A percentile compares a stretch with the other conserved stretches of the same genome.
Evolutionary conservation across 2,113 vertebrate genomes (phyloP).

Genomic region (Lasiurus borealis): DNA sequence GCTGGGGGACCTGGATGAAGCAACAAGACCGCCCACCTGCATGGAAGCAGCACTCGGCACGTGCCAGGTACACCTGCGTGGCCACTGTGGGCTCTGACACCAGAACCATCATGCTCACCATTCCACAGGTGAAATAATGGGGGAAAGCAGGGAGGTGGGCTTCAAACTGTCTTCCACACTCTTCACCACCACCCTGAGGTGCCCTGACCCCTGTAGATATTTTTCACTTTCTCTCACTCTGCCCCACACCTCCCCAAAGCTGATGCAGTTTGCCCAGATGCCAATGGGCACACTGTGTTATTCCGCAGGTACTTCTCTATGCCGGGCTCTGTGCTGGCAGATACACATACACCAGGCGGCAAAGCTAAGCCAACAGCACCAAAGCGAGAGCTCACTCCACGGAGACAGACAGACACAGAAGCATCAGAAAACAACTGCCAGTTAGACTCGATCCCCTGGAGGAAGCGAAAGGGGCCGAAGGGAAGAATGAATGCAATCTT

Average conservation of each 20-base stretch:
- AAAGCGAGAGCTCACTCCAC: rapidly evolving
- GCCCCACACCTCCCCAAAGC: neutral
- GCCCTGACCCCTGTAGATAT: rapidly evolving
- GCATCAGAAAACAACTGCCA: rapidly evolving
- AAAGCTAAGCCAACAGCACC: neutral
- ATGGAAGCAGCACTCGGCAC: rapidly evolving
- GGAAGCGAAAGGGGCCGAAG: neutral
- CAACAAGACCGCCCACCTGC: neutral
- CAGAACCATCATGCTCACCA: neutral
- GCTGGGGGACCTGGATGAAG: neutral
- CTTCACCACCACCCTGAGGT: rapidly evolving
- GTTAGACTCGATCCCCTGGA: rapidly evolving
- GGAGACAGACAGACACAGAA: rapidly evolving
- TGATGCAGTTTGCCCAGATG: neutral
- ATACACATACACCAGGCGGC: rapidly evolving
- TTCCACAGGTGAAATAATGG: neutral
- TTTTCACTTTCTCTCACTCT: neutral
- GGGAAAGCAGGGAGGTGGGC: neutral
- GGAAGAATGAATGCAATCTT: neutral
- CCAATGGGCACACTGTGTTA: rapidly evolving
- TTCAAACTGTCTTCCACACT: neutral
- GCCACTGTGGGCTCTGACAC: too few relatives aligned
- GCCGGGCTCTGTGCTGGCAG: neutral
- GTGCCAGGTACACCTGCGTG: neutral
- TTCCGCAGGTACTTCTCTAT: rapidly evolving